phyloP scores from a whole-genome alignment of 2,113 vertebrate genomes.

The Brienomyrus brachyistius region DNA sequence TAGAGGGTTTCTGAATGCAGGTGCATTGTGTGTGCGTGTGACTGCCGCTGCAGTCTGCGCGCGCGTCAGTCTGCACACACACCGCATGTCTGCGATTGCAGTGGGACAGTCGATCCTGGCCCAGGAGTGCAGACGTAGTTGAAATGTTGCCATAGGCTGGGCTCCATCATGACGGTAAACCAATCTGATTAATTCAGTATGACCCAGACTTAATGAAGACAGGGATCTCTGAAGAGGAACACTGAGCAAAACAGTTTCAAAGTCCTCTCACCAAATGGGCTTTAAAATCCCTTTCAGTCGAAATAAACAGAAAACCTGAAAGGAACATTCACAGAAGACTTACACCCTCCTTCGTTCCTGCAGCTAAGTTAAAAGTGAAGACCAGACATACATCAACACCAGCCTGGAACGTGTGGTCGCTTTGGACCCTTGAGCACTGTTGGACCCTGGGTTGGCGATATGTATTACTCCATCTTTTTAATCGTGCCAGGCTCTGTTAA shows the following conservation, averaged over 20 bases:
- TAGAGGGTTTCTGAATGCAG: neutral
- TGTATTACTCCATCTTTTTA: neutral
- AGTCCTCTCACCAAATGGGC: neutral
- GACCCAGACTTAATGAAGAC: neutral
- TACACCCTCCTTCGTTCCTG: neutral
- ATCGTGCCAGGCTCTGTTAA: neutral
- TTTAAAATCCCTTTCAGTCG: neutral
- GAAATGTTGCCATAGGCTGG: neutral
- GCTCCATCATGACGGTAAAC: neutral
- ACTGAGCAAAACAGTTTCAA: neutral
- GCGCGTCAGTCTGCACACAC: neutral
- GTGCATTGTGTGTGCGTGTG: neutral
- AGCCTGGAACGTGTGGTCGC: neutral
- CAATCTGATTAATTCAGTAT: neutral
- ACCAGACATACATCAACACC: neutral
- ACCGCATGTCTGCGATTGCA: neutral
- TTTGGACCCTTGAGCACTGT: neutral
- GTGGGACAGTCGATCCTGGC: constrained; percentile 32
- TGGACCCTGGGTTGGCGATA: neutral
- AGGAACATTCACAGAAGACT: neutral
- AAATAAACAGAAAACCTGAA: neutral
- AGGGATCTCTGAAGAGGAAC: neutral
- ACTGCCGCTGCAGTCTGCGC: neutral
- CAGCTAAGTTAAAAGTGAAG: neutral
- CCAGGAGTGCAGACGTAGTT: constrained; percentile 66